Evolutionary conservation across 2,888 invertebrate species (phyloP).

Genomic region (Thymelicus sylvestris): DNA sequence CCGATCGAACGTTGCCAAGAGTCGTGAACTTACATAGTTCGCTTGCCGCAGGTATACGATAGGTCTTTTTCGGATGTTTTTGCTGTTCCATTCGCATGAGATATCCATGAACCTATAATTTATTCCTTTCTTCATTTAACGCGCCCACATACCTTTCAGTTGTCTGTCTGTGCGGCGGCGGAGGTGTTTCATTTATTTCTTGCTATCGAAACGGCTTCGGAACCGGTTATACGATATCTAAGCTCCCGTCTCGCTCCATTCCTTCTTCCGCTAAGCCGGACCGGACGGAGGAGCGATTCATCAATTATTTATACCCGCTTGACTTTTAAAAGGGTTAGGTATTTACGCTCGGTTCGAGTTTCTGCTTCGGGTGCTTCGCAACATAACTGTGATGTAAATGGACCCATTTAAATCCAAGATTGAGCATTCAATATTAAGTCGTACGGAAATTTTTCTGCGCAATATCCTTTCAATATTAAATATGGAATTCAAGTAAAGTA

Average conservation of each 20-base stretch:
- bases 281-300: slow-evolving; percentile 58
- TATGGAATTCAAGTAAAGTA: neutral
- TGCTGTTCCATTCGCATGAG: slow-evolving; percentile 58
- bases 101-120: slow-evolving; percentile 52
- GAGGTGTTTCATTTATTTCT: slow-evolving; percentile 40
- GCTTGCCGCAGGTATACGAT: slow-evolving; percentile 55
- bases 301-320: slow-evolving; percentile 69
- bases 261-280: slow-evolving; percentile 65
- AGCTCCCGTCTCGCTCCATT: slow-evolving; percentile 65
- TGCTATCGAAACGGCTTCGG: slow-evolving; percentile 30
- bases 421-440: slow-evolving; percentile 2
- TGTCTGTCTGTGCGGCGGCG: slow-evolving; percentile 52
- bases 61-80: slow-evolving; percentile 48
- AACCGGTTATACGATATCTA: slow-evolving; percentile 65
- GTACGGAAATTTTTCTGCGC: neutral
- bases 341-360: slow-evolving; percentile 50
- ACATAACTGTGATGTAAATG: slow-evolving; percentile 58
- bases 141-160: slow-evolving; percentile 52
- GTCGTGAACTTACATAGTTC: slow-evolving; percentile 38
- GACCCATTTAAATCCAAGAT: slow-evolving; percentile 36
- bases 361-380: slow-evolving; percentile 45
- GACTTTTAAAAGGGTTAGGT: slow-evolving; percentile 57
- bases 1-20: slow-evolving; percentile 54
- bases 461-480: neutral
- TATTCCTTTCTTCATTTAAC: slow-evolving; percentile 57